phyloP scores from a whole-genome alignment of 2,113 vertebrate species.

The Rhinopomastus cyanomelas region DNA sequence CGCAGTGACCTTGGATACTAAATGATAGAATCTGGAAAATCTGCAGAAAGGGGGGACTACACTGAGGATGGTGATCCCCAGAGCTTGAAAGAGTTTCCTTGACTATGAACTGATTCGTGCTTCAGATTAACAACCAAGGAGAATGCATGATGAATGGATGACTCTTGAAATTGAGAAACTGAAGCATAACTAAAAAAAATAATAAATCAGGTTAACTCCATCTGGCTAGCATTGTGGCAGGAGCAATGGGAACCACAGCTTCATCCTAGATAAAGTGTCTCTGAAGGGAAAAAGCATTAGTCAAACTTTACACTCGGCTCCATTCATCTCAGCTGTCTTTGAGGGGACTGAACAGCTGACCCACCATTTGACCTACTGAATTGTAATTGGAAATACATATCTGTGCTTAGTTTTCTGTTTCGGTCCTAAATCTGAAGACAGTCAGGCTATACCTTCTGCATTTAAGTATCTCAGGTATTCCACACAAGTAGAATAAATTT shows the following conservation, averaged over 20 bases:
- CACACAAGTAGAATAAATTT: background rate
- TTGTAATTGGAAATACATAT: slow-evolving; percentile 24
- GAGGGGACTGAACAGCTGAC: slow-evolving; percentile 21
- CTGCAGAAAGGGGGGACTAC: background rate
- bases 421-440: background rate
- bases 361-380: slow-evolving; percentile 16
- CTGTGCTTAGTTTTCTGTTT: background rate
- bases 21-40: background rate
- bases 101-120: slow-evolving; percentile 24
- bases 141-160: background rate
- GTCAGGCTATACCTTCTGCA: background rate
- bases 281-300: slow-evolving; percentile 25
- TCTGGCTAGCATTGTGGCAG: background rate
- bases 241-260: background rate
- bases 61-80: background rate
- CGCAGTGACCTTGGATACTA: slow-evolving; percentile 7
- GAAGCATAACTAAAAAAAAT: slow-evolving; percentile 54
- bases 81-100: slow-evolving; percentile 12
- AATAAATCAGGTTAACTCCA: slow-evolving; percentile 35
- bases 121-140: slow-evolving; percentile 42
- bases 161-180: slow-evolving; percentile 30
- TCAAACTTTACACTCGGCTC: slow-evolving; percentile 7
- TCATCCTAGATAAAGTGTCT: background rate
- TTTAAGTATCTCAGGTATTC: background rate
- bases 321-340: slow-evolving; percentile 4